phyloP scores from a whole-genome alignment of 2,113 vertebrate genomes.

The Albula glossodonta region DNA sequence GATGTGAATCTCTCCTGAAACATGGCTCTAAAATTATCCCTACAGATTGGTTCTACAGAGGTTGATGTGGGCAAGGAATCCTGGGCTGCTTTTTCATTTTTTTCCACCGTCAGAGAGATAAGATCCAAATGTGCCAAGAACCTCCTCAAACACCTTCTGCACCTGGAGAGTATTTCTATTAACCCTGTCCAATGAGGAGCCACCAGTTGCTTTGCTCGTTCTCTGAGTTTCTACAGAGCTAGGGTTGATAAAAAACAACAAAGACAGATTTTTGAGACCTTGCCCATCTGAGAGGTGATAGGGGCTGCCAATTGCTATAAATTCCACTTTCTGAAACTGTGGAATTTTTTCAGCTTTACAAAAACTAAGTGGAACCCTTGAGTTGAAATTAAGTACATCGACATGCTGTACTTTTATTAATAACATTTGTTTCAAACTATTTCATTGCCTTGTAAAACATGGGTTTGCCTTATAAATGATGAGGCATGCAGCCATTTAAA shows the following conservation, averaged over 20 bases:
- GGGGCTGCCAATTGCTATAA: constrained; percentile 7
- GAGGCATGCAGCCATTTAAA: neutral
- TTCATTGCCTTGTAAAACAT: constrained; percentile 21
- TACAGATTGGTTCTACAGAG: constrained; percentile 27
- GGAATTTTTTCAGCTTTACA: constrained; percentile 15
- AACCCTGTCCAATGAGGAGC: neutral
- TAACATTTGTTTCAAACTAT: constrained; percentile 27
- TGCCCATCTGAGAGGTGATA: neutral
- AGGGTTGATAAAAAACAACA: neutral
- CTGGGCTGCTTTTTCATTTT: constrained; percentile 24
- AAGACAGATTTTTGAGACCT: constrained; percentile 13
- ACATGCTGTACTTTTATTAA: constrained; percentile 9
- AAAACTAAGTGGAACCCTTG: neutral
- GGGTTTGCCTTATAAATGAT: neutral
- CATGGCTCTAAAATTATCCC: constrained; percentile 40
- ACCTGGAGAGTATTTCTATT: neutral
- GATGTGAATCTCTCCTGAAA: constrained; percentile 48
- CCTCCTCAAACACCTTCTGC: neutral
- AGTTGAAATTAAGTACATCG: constrained; percentile 17
- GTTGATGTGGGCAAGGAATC: constrained; percentile 40
- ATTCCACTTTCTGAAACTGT: constrained; percentile 3
- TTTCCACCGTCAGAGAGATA: constrained; percentile 40
- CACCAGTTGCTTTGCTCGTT: neutral
- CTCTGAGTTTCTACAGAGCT: neutral
- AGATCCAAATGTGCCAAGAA: constrained; percentile 19